Evolutionary conservation across 2,797 vertebrate species (phyloP), one percentile per base, ranked within the genome.

Genomic region (Neolamprologus multifasciatus): DNA sequence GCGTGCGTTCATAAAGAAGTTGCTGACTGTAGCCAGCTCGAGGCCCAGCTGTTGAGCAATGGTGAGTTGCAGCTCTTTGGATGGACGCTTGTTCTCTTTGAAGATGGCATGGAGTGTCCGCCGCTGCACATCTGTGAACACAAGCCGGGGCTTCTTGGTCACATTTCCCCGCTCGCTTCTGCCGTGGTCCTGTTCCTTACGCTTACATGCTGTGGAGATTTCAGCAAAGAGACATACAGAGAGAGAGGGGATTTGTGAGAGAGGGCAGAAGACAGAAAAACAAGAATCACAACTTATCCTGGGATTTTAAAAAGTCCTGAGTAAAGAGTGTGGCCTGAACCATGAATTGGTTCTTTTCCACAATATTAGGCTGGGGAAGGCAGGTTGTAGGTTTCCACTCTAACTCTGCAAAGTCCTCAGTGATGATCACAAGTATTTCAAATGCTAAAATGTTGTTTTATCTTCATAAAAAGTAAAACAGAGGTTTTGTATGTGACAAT

Each of bases 1-100:
- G 54, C 99, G 97, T 8, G 99, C 99, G 31, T 99, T 99, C 99
- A 99, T 99, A 95, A 99, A 99, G 97, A 99, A 99, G 96, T 99
- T 99, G 97, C 98, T 99, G 96, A 99, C 98, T 16, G 99, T 99
- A 95, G 99, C 96, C 93, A 99, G 97, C 97, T 99, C 99, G 92
- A 99, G 95, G 91, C 99, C 99, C 83, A 99, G 97, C 97, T 99
- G 99, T 97, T 99, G 99, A 91, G 99, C 98, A 90, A 99, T 99
- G 95, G 99, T 99, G 95, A 99, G 97, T 95, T 99, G 99, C 93
- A 99, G 96, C 95, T 99, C 99, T 97, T 99, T 99, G 97, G 99
- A 99, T 0, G 99, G 99, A 90, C 99, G 99, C 97, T 99, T 99
- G 93, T 99, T 99, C 95, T 99, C 99, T 94, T 99, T 99, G 96